A percentile compares a stretch with the other conserved stretches of the same genome.
Evolutionary conservation across 2,113 vertebrate species (phyloP).

Genomic region (Machaerirhynchus nigripectus): DNA sequence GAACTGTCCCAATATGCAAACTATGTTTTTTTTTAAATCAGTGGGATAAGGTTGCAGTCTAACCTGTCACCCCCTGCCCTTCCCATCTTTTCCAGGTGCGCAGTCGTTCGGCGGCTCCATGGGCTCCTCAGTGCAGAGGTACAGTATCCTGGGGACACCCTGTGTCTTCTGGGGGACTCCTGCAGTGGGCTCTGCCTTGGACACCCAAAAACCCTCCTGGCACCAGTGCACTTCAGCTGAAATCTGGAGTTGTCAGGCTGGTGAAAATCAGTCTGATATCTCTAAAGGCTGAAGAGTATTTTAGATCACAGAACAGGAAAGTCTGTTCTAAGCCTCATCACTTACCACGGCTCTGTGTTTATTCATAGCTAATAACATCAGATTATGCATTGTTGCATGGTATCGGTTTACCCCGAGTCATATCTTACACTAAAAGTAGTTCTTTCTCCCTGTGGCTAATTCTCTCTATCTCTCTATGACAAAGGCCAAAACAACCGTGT

Average conservation of each 20-base stretch:
- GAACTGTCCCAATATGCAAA: not conserved
- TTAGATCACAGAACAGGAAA: not conserved
- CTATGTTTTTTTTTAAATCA: not conserved
- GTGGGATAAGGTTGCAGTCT: not conserved
- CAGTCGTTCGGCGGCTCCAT: conserved; percentile 70
- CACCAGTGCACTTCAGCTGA: not conserved
- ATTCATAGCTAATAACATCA: not conserved
- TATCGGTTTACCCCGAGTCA: not conserved
- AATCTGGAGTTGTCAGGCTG: not conserved
- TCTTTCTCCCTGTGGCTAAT: not conserved
- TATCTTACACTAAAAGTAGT: not conserved
- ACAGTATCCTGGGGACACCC: not conserved
- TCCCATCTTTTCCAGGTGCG: conserved; percentile 73
- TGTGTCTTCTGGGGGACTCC: not conserved
- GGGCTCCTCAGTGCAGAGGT: conserved; percentile 88
- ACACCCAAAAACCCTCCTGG: not conserved
- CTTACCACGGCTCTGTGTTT: not conserved
- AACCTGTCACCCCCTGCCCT: not conserved
- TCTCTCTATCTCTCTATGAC: not conserved
- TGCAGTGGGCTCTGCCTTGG: not conserved
- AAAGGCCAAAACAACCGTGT: fast-evolving
- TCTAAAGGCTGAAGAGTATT: not conserved
- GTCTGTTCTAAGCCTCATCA: not conserved
- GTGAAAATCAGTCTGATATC: not conserved
- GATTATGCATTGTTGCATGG: not conserved